These are phyloP conservation scores for Lepidonotus clava DNA, from an alignment of 2,888 invertebrate genomes.

Conservation along the genomic window DNA sequence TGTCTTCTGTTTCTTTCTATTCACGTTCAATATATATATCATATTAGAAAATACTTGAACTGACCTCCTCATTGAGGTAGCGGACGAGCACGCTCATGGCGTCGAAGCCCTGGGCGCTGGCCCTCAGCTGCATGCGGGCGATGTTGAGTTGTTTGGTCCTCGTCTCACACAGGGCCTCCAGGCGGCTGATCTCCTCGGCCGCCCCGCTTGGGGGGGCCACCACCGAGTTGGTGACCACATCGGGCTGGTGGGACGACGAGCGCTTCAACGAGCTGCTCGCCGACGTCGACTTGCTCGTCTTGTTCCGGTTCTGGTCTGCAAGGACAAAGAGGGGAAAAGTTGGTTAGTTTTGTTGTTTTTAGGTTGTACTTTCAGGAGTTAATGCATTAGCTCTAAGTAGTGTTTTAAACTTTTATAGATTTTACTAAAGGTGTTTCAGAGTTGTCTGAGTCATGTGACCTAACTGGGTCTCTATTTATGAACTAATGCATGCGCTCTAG, in stretches of 20 bases:
- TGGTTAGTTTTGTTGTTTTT: too few species aligned
- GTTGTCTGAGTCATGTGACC: too few species aligned
- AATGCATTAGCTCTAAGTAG: too few species aligned
- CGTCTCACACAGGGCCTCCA: conserved; percentile 80
- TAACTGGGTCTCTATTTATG: too few species aligned
- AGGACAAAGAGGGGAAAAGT: not conserved
- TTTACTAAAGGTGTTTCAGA: too few species aligned
- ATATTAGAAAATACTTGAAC: too few species aligned
- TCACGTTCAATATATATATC: too few species aligned
- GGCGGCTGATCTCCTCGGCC: conserved; percentile 75
- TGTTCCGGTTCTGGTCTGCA: conserved; percentile 56
- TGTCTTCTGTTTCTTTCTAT: too few species aligned
- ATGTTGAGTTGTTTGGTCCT: conserved; percentile 79
- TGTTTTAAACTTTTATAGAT: too few species aligned
- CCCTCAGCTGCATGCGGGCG: conserved; percentile 79
- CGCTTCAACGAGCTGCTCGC: conserved; percentile 3
- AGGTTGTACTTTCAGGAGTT: too few species aligned
- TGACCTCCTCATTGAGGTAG: conserved; percentile 87
- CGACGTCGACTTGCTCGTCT: conserved; percentile 48
- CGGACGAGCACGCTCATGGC: conserved; percentile 92
- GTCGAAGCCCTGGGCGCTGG: conserved; percentile 87
- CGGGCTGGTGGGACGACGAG: conserved; percentile 64
- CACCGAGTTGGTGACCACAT: conserved; percentile 63
- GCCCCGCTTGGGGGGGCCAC: conserved; percentile 56
- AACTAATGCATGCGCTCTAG: too few species aligned